A percentile compares a stretch with the other conserved stretches of the same genome.
These are phyloP conservation scores for Drosophila subsilvestris DNA, from an alignment of 2,888 invertebrate species.

Conservation along the genomic window DNA sequence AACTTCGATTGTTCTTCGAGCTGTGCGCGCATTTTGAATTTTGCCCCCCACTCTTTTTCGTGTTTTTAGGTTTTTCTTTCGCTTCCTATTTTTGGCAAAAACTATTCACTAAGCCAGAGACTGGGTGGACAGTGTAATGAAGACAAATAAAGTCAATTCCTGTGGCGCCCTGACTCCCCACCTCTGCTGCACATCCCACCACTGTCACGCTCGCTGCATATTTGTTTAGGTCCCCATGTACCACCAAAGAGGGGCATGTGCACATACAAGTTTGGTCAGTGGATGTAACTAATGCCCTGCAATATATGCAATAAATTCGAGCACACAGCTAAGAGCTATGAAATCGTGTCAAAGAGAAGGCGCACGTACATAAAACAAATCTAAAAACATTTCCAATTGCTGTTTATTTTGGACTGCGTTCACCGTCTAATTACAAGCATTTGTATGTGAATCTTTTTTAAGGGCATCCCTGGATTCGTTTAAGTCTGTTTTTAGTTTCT, in stretches of 20 bases:
- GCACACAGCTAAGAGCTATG: too few relatives aligned
- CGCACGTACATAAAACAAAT: too few relatives aligned
- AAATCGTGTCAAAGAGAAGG: too few relatives aligned
- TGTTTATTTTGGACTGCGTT: too few relatives aligned
- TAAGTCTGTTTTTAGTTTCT: neutral
- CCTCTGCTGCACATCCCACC: conserved; percentile 14
- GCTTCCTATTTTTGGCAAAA: neutral
- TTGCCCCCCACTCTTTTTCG: neutral
- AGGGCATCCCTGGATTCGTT: neutral
- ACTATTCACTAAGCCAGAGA: neutral
- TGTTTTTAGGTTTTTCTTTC: neutral
- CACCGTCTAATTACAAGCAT: neutral
- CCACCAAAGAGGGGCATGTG: neutral
- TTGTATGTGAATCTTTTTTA: neutral
- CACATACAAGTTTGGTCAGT: too few relatives aligned
- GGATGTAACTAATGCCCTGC: too few relatives aligned
- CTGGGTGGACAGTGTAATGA: conserved; percentile 51
- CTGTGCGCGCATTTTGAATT: conserved; percentile 41
- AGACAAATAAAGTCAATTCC: conserved; percentile 64
- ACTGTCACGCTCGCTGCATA: conserved; percentile 55
- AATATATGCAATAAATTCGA: too few relatives aligned
- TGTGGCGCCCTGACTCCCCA: conserved; percentile 40
- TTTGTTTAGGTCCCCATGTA: conserved; percentile 65
- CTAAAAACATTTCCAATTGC: too few relatives aligned
- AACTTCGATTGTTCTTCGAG: conserved; percentile 41